Evolutionary conservation across 2,797 vertebrate genomes (phyloP).

Genomic region (Acestrorhynchus altus): DNA sequence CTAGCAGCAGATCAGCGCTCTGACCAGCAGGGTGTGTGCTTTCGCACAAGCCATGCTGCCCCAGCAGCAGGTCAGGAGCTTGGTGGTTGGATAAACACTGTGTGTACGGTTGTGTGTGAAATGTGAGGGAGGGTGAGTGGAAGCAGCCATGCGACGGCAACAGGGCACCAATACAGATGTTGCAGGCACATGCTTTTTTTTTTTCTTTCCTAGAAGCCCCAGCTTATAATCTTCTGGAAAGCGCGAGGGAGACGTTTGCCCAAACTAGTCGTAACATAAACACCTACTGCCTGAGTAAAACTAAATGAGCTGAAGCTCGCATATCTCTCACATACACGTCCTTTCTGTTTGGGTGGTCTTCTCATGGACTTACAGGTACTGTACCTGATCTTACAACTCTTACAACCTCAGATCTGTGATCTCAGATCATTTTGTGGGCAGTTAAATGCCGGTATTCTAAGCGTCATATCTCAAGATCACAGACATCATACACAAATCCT

Average conservation of each 20-base stretch:
- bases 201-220: conserved; percentile 6
- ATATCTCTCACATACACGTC: conserved; percentile 11
- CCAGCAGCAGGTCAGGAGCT: background rate
- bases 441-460: too few relatives aligned
- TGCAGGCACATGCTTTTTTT: conserved; percentile 29
- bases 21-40: conserved; percentile 41
- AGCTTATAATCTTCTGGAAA: conserved; percentile 47
- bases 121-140: conserved; percentile 6
- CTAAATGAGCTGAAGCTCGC: conserved; percentile 15
- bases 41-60: background rate
- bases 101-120: background rate
- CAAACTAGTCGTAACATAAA: conserved; percentile 46
- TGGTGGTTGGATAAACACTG: background rate
- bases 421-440: too few relatives aligned
- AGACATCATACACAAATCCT: too few relatives aligned
- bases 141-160: conserved; percentile 37
- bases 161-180: conserved; percentile 53
- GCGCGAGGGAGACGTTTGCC: conserved; percentile 32
- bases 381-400: too few relatives aligned
- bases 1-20: background rate
- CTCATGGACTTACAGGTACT: too few relatives aligned
- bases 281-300: conserved; percentile 21
- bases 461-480: too few relatives aligned
- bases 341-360: background rate
- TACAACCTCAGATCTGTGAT: too few relatives aligned